These are phyloP conservation scores for Eristalis intricaria DNA, from an alignment of 2,888 invertebrate genomes.

Conservation along the genomic window DNA sequence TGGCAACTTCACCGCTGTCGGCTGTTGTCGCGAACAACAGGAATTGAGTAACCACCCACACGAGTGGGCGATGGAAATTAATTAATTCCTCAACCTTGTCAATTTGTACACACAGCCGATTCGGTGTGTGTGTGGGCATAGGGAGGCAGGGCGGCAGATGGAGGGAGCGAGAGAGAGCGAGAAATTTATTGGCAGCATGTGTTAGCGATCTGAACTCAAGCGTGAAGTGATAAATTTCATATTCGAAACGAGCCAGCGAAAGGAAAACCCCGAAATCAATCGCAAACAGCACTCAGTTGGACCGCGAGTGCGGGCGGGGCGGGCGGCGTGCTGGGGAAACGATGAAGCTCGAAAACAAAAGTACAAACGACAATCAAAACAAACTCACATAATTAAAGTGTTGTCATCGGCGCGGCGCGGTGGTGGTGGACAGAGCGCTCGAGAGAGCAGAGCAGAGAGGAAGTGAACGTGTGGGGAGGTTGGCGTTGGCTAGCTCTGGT, in stretches of 20 bases:
- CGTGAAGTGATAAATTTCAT: constrained; percentile 62
- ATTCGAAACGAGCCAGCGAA: constrained; percentile 54
- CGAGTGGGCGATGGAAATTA: constrained; percentile 3
- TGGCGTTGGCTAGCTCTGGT: not conserved
- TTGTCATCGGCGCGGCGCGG: not conserved
- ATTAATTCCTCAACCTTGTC: constrained; percentile 68
- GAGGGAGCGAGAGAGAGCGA: not conserved
- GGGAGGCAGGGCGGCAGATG: not conserved
- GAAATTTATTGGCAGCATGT: constrained; percentile 63
- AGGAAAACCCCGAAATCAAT: constrained; percentile 38
- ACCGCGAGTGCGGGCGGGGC: not conserved
- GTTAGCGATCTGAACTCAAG: constrained; percentile 61
- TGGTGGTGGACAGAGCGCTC: no score
- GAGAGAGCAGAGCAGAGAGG: not conserved
- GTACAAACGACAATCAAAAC: constrained; percentile 50
- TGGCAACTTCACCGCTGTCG: not conserved
- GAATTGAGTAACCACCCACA: not conserved
- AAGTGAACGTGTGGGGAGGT: not conserved
- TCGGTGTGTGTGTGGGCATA: not conserved
- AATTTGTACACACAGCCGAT: constrained; percentile 12
- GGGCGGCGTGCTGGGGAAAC: not conserved
- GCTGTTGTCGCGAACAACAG: not conserved
- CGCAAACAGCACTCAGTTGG: not conserved
- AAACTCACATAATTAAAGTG: constrained; percentile 49
- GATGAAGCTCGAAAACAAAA: constrained; percentile 3